Evolutionary conservation across 2,113 vertebrate species (phyloP).

Genomic region (Xiphophorus couchianus): DNA sequence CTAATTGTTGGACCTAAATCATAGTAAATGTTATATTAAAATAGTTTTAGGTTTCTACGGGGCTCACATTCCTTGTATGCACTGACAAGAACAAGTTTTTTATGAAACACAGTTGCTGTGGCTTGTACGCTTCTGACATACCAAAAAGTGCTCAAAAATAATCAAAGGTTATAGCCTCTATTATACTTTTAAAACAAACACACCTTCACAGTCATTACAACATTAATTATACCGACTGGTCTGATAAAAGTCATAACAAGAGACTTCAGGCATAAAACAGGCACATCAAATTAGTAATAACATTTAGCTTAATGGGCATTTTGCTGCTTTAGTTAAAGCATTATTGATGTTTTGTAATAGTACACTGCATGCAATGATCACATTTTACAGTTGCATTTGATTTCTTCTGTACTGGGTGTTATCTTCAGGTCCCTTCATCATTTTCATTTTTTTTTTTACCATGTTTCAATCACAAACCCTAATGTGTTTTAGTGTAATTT

Average conservation of each 20-base stretch:
- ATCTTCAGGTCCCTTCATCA: neutral
- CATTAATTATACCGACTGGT: conserved; percentile 32
- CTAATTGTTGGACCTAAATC: conserved; percentile 26
- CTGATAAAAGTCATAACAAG: conserved; percentile 33
- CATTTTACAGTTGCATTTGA: neutral
- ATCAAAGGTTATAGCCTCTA: conserved; percentile 67
- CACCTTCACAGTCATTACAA: conserved; percentile 21
- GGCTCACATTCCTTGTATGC: conserved; percentile 42
- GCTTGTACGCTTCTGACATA: conserved; percentile 60
- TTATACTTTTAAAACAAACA: conserved; percentile 23
- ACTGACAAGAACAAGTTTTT: conserved; percentile 69
- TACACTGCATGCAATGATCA: neutral
- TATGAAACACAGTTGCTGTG: conserved; percentile 43
- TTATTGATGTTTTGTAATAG: neutral
- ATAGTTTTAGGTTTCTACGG: conserved; percentile 39
- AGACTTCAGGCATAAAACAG: conserved; percentile 11
- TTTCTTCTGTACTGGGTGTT: neutral
- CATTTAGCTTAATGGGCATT: conserved; percentile 35
- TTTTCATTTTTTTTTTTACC: neutral
- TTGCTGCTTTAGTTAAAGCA: conserved; percentile 15
- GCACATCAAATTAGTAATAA: conserved; percentile 35
- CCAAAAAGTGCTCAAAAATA: conserved; percentile 58
- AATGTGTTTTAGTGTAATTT: no score
- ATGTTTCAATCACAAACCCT: no score
- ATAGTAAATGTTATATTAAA: conserved; percentile 29